A percentile compares a stretch with the other conserved stretches of the same genome.
Evolutionary conservation across 2,888 invertebrate genomes (phyloP).

Genomic region (Bellardia bayeri): DNA sequence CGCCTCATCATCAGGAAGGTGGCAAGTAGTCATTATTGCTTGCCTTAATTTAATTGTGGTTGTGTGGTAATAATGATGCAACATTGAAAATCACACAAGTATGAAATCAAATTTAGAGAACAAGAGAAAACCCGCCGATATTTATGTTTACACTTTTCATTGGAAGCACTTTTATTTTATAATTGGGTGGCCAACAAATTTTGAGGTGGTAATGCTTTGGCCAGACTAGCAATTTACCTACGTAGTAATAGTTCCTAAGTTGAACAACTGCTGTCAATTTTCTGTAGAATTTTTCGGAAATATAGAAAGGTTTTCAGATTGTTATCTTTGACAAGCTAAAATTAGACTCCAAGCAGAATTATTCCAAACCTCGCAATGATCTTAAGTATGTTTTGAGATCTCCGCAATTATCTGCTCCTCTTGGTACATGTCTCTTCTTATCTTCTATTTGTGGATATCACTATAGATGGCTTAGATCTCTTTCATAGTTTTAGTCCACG

Average conservation of each 20-base stretch:
- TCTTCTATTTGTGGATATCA: too few species aligned
- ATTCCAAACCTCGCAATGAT: too few species aligned
- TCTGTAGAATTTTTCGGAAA: too few species aligned
- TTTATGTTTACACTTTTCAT: constrained; percentile 25
- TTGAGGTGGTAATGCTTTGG: not conserved
- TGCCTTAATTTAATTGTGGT: constrained; percentile 57
- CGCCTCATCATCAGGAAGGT: constrained; percentile 63
- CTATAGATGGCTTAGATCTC: too few species aligned
- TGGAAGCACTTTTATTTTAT: not conserved
- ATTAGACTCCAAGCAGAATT: too few species aligned
- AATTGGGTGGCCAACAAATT: not conserved
- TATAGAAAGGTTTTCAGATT: too few species aligned
- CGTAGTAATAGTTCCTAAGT: not conserved
- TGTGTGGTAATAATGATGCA: constrained; percentile 63
- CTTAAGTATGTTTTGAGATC: too few species aligned
- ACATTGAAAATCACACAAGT: constrained; percentile 63
- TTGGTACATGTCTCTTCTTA: too few species aligned
- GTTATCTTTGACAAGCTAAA: too few species aligned
- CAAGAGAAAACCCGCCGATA: constrained; percentile 34
- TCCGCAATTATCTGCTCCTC: too few species aligned
- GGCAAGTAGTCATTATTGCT: constrained; percentile 59
- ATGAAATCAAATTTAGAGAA: constrained; percentile 47
- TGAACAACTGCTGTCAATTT: too few species aligned
- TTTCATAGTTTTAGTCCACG: too few species aligned
- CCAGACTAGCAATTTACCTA: constrained; percentile 12